Evolutionary conservation across 1,140 invertebrate genomes (phyloP).

Genomic region (Cecropterus lyciades): DNA sequence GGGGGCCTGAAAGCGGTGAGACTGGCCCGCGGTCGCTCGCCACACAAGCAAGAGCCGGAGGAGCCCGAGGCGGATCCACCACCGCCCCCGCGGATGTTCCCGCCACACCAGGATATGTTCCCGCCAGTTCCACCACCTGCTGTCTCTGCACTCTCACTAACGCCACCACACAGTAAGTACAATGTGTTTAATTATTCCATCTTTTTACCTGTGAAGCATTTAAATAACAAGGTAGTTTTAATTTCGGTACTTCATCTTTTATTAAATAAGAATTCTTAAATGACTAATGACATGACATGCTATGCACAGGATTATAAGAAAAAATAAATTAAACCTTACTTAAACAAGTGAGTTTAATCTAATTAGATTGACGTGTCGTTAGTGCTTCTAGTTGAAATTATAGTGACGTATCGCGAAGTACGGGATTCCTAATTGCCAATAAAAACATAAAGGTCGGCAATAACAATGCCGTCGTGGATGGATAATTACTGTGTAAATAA

Average conservation of each 20-base stretch:
- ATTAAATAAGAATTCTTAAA: no score
- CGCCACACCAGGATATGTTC: slow-evolving; percentile 85
- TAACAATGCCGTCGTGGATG: slow-evolving; percentile 75
- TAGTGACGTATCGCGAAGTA: slow-evolving; percentile 28
- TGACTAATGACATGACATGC: no score
- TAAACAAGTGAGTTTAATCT: no score
- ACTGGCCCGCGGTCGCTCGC: slow-evolving; percentile 69
- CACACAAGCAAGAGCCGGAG: slow-evolving; percentile 69
- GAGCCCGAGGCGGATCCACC: slow-evolving; percentile 70
- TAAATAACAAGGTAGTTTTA: no score
- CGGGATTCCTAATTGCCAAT: slow-evolving; percentile 28
- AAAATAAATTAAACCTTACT: no score
- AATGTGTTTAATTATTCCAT: slow-evolving; percentile 3
- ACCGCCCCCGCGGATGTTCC: slow-evolving; percentile 82
- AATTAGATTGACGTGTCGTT: no score
- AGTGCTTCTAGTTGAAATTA: not conserved
- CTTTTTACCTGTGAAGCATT: no score
- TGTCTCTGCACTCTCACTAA: slow-evolving; percentile 89
- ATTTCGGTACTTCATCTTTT: no score
- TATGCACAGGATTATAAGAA: no score
- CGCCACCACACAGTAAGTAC: slow-evolving; percentile 91
- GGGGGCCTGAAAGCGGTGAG: slow-evolving; percentile 85
- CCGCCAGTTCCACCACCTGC: slow-evolving; percentile 88
- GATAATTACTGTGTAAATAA: slow-evolving; percentile 67
- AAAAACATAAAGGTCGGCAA: slow-evolving; percentile 67